A percentile compares a stretch with the other conserved stretches of the same genome.
These are phyloP conservation scores for Ophioninae sp. DNA, from an alignment of 2,888 invertebrate species.

Conservation along the genomic window DNA sequence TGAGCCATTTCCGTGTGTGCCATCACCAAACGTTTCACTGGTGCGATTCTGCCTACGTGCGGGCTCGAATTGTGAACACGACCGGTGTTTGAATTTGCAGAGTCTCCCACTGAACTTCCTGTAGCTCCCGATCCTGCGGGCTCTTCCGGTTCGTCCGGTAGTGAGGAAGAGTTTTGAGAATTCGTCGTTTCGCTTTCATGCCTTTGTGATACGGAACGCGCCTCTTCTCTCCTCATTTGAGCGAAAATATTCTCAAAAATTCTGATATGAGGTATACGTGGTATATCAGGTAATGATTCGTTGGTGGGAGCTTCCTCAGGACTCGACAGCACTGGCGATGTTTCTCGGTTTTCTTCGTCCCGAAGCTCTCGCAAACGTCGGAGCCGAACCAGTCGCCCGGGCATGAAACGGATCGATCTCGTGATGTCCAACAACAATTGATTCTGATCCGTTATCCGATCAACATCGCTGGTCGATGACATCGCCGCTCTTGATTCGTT, in stretches of 20 bases:
- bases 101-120: background rate
- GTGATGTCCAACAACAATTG: background rate
- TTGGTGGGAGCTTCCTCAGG: background rate
- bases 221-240: background rate
- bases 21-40: slow-evolving; percentile 54
- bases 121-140: slow-evolving; percentile 33
- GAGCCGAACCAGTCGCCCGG: too few relatives aligned
- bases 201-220: background rate
- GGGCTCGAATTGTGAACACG: slow-evolving; percentile 41
- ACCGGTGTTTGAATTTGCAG: slow-evolving; percentile 18
- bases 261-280: too few relatives aligned
- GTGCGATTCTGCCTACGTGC: background rate
- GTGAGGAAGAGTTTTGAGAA: too few relatives aligned
- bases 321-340: background rate
- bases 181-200: background rate
- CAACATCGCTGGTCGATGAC: background rate
- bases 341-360: slow-evolving; percentile 37
- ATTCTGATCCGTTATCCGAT: background rate
- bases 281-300: background rate
- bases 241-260: background rate
- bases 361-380: too few relatives aligned
- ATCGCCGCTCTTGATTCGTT: background rate
- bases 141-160: slow-evolving; percentile 12
- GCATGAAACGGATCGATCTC: too few relatives aligned
- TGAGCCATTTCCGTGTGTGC: slow-evolving; percentile 76